Conservation (phyloP, 2,888 invertebrate genomes). For the Leuctra nigra region DNA sequence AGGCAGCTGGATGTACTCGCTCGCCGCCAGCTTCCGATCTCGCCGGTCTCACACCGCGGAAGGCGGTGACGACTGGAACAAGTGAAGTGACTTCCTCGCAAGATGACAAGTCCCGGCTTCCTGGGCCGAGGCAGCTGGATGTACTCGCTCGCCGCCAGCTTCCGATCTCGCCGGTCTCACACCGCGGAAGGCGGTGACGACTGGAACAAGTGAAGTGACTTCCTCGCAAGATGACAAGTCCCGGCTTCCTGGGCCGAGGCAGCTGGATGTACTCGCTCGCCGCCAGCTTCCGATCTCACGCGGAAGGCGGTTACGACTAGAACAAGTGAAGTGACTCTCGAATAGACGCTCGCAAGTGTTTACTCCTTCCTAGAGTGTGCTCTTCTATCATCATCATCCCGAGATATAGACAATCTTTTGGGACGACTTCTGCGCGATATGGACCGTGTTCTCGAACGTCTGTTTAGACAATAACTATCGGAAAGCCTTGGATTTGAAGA, state of each 20-base stretch:
- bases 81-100: too few species aligned
- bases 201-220: conserved; percentile 4
- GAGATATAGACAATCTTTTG: too few species aligned
- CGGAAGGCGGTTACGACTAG: background rate
- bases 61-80: background rate
- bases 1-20: conserved; percentile 39
- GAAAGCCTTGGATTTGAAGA: too few species aligned
- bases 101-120: conserved; percentile 13
- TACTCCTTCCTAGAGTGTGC: too few species aligned
- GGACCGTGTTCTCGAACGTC: too few species aligned
- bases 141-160: conserved; percentile 39
- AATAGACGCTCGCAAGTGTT: too few species aligned
- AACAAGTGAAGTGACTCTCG: too few species aligned
- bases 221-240: conserved; percentile 19
- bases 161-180: conserved; percentile 33
- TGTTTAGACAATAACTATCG: too few species aligned
- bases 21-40: conserved; percentile 40
- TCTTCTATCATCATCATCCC: too few species aligned
- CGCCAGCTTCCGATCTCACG: conserved; percentile 38
- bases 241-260: conserved; percentile 29
- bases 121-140: conserved; percentile 37
- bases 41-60: background rate
- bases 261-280: conserved; percentile 41
- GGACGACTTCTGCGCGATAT: too few species aligned
- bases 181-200: background rate